Percentiles rank a stretch among this genome's conserved stretches.
Conservation (phyloP, 2,888 invertebrate species). For the Artemia sinica region DNA sequence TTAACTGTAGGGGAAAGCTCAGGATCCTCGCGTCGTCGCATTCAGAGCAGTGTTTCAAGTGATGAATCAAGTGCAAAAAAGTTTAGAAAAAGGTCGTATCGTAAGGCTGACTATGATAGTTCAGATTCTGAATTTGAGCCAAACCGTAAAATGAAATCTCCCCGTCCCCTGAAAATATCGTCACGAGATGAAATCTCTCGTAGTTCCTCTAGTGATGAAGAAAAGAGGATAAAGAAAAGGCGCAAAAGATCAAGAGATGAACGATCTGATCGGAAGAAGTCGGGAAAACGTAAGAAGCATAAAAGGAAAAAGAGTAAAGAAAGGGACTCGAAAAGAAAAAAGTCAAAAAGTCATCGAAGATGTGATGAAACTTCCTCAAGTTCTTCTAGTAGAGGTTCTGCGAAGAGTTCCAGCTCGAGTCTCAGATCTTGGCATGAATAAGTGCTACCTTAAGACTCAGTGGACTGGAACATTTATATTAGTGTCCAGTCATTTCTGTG, state of each 20-base stretch:
- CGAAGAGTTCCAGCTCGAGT: too few species aligned
- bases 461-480: too few species aligned
- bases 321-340: neutral
- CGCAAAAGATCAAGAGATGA: neutral
- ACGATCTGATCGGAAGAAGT: neutral
- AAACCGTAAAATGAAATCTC: neutral
- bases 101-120: neutral
- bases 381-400: too few species aligned
- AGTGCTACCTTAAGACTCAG: too few species aligned
- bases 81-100: neutral
- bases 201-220: neutral
- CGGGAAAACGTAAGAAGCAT: neutral
- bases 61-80: neutral
- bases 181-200: neutral
- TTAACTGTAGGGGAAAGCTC: neutral
- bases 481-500: too few species aligned
- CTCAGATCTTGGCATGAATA: too few species aligned
- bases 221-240: neutral
- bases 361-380: too few species aligned
- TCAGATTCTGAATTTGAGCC: constrained; percentile 11
- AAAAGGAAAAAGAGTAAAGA: neutral
- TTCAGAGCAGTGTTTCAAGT: constrained; percentile 1
- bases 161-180: neutral
- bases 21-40: neutral
- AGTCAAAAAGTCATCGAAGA: too few species aligned